Evolutionary conservation across 2,888 invertebrate genomes (phyloP), one percentile per base, ranked within the genome.

Genomic region (Leistus spinibarbis): DNA sequence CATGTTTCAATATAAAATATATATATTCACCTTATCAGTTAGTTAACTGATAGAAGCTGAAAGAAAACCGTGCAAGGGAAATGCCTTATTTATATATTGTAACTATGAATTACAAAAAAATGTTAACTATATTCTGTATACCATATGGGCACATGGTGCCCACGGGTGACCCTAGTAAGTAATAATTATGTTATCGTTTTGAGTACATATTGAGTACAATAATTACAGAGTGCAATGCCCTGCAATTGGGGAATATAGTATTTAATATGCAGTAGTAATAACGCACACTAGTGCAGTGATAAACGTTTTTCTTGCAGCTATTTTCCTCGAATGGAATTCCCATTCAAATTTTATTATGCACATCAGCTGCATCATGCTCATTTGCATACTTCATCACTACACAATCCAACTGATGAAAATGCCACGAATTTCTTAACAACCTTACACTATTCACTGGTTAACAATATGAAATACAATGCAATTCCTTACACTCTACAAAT

Each of bases 201-300:
- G n/a, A n/a, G n/a, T n/a, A n/a, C n/a, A n/a, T n/a, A n/a, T n/a
- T n/a, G n/a, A n/a, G n/a, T n/a, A n/a, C n/a, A n/a, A n/a, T n/a
- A n/a, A n/a, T n/a, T n/a, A n/a, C n/a, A n/a, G n/a, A 69, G 69
- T 69, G 69, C 69, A 69, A 27, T 69, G 69, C 57, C 57, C 69
- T 69, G 69, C 69, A 69, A 20, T 56, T 23, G 68, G 54, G 5
- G 24, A 60, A 57, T 10, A 57, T 13, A 54, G 60, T 2, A 60
- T 40, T 69, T 69, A 60, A 56, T 69, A 69, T 69, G 57, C 69
- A 40, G 27, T 17, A 17, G 23, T 69, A 27, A 69, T 69, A 69
- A 24, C 69, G 40, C 40, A 60, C 40, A 40, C 54, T 24, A 54
- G 22, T 69, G 69, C 56, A 69, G 60, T 69, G 69, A 69, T 69